Evolutionary conservation across 2,888 invertebrate species (phyloP).

Genomic region (Dasysyrphus tricinctus): DNA sequence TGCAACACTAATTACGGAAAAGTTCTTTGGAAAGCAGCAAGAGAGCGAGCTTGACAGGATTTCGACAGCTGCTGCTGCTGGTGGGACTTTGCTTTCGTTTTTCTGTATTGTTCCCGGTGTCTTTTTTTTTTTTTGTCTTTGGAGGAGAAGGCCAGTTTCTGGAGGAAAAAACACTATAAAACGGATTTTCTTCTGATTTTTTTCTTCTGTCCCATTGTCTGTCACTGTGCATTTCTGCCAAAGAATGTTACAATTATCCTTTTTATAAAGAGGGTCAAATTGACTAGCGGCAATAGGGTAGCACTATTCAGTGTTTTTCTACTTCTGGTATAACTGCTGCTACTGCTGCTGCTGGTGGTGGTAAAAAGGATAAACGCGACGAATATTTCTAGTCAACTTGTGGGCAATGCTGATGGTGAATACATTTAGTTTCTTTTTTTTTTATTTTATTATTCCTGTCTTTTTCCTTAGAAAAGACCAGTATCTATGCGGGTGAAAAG

Average conservation of each 20-base stretch:
- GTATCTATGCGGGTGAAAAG: conserved; percentile 49
- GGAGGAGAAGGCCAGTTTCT: conserved; percentile 47
- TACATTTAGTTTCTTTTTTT: conserved; percentile 44
- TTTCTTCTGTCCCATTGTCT: conserved; percentile 31
- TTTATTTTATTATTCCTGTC: conserved; percentile 18
- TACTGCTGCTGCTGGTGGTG: conserved; percentile 7
- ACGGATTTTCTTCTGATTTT: conserved; percentile 28
- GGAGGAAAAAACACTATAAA: conserved; percentile 38
- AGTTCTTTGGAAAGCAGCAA: conserved; percentile 62
- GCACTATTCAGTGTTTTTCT: neutral
- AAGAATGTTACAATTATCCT: conserved; percentile 63
- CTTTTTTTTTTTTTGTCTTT: conserved; percentile 8
- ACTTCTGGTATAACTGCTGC: conserved; percentile 10
- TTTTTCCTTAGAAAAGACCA: conserved; percentile 17
- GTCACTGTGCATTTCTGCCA: conserved; percentile 43
- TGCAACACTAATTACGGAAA: conserved; percentile 72
- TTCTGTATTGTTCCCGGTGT: conserved; percentile 20
- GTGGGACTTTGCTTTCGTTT: conserved; percentile 38
- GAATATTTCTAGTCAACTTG: conserved; percentile 61
- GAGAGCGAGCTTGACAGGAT: conserved; percentile 58
- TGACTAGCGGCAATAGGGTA: conserved; percentile 58
- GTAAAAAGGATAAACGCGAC: conserved; percentile 62
- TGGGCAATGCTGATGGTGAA: conserved; percentile 40
- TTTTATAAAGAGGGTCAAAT: conserved; percentile 59
- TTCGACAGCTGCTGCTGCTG: conserved; percentile 64